Conservation (phyloP, 2,113 vertebrate species). For the Perognathus longimembris region DNA sequence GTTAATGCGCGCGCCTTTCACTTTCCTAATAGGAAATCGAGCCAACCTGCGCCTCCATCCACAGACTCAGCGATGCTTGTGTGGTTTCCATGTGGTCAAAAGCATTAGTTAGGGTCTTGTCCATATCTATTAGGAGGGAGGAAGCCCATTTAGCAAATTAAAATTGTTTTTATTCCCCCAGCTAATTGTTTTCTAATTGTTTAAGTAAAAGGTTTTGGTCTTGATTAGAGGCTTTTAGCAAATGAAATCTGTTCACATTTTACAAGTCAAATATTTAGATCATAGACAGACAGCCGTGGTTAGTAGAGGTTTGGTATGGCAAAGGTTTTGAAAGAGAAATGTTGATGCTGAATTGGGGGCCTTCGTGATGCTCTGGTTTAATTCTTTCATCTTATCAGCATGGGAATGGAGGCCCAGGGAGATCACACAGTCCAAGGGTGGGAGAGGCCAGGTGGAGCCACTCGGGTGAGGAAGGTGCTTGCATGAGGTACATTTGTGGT, state of each 20-base stretch:
- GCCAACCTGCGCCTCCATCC: conserved; percentile 10
- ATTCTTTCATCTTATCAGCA: background rate
- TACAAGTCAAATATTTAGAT: conserved; percentile 78
- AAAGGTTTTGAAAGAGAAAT: conserved; percentile 32
- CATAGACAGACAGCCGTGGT: conserved; percentile 51
- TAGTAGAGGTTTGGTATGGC: conserved; percentile 34
- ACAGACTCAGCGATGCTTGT: background rate
- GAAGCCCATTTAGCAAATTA: conserved; percentile 82
- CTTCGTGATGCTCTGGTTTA: conserved; percentile 45
- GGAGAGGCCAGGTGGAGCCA: background rate
- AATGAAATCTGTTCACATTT: conserved; percentile 77
- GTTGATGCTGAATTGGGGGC: conserved; percentile 3
- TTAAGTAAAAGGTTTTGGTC: conserved; percentile 83
- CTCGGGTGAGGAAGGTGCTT: background rate
- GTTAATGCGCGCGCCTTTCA: conserved; percentile 66
- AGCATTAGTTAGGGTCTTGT: conserved; percentile 77
- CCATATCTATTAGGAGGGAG: conserved; percentile 74
- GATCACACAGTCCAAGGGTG: background rate
- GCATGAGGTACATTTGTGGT: background rate
- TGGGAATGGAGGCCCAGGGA: conserved; percentile 12
- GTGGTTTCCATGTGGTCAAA: conserved; percentile 73
- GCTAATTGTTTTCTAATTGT: conserved; percentile 84
- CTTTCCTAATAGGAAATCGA: conserved; percentile 66
- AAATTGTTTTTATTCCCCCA: conserved; percentile 80
- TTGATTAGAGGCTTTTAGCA: conserved; percentile 82